phyloP scores from a whole-genome alignment of 2,888 invertebrate species.

The Schizaphis graminum region DNA sequence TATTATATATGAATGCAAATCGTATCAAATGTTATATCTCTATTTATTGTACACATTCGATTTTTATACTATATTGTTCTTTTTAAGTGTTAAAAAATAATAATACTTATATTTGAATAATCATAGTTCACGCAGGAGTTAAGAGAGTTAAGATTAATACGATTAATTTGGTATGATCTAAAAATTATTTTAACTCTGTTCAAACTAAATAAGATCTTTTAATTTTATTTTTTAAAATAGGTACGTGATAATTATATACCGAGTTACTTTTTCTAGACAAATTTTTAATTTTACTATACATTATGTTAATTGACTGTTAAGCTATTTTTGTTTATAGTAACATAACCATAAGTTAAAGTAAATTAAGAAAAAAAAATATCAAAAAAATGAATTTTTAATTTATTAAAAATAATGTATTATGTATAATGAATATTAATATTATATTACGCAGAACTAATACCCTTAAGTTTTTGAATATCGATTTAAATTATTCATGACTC shows the following conservation, averaged over 20 bases:
- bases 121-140: background rate
- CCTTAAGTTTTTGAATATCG: background rate
- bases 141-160: background rate
- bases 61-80: background rate
- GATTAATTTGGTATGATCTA: background rate
- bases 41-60: background rate
- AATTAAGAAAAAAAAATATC: slow-evolving; percentile 12
- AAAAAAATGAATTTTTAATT: background rate
- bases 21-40: background rate
- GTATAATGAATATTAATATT: background rate
- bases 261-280: background rate
- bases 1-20: background rate
- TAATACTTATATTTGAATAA: background rate
- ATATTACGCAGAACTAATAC: background rate
- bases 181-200: background rate
- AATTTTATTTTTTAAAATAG: background rate
- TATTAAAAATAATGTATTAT: background rate
- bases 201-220: background rate
- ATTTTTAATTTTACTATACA: background rate
- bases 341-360: background rate
- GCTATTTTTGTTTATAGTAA: background rate
- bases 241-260: background rate
- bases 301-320: background rate
- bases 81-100: background rate
- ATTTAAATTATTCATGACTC: background rate